Percentiles rank a stretch among this genome's conserved stretches.
phyloP scores from a whole-genome alignment of 2,113 vertebrate species.

The Rhinoptilus africanus region DNA sequence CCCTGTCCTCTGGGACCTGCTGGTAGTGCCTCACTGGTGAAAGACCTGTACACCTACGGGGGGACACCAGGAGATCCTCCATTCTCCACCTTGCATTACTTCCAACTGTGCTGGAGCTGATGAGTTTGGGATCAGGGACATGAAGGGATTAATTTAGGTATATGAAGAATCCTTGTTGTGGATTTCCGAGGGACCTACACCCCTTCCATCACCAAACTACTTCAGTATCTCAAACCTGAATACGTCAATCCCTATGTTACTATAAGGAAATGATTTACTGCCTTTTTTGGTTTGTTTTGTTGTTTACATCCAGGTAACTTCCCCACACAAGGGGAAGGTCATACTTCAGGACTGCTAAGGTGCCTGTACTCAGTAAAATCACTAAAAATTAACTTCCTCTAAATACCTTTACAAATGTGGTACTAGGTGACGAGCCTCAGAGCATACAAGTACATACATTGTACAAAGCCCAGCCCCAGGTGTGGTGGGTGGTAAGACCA shows the following conservation, averaged over 20 bases:
- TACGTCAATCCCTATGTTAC: background rate
- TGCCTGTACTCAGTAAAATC: background rate
- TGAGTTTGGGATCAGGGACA: background rate
- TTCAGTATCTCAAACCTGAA: background rate
- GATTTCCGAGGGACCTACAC: background rate
- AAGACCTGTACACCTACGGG: accelerated
- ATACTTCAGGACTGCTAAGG: background rate
- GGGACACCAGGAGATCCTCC: background rate
- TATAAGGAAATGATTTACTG: background rate
- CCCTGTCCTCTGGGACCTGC: background rate
- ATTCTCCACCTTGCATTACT: background rate
- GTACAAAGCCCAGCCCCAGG: background rate
- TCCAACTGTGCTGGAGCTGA: background rate
- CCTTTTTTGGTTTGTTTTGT: background rate
- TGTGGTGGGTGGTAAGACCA: background rate
- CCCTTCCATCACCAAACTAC: background rate
- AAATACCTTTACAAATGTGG: background rate
- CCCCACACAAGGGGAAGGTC: background rate
- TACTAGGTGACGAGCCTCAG: background rate
- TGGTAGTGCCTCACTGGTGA: background rate
- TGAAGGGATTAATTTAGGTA: background rate
- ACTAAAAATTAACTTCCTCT: background rate
- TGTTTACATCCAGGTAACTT: background rate
- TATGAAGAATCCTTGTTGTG: background rate
- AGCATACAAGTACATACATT: background rate